Percentiles rank a stretch among this genome's conserved stretches.
Conservation (phyloP, 2,797 vertebrate species). For the Coregonus suidteri region DNA sequence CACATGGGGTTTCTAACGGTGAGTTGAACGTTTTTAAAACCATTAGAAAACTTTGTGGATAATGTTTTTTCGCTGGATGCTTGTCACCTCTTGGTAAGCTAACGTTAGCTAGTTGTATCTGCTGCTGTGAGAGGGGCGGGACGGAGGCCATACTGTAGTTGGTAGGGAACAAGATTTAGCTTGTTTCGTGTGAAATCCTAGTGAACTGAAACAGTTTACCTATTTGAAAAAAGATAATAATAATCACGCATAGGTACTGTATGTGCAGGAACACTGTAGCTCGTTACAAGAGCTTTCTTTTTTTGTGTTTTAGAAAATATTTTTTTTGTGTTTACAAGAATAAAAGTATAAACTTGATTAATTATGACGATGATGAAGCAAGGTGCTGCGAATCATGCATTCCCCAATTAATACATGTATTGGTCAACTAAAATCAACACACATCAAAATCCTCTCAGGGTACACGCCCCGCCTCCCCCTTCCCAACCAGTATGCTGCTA, state of each 20-base stretch:
- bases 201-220: background rate
- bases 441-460: constrained; percentile 41
- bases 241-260: background rate
- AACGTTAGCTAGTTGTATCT: constrained; percentile 66
- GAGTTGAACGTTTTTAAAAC: constrained; percentile 41
- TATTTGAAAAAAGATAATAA: background rate
- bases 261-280: background rate
- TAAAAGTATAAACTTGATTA: background rate
- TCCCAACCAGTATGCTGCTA: constrained; percentile 24
- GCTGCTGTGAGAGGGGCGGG: constrained; percentile 68
- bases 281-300: background rate
- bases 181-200: background rate
- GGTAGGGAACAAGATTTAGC: constrained; percentile 45
- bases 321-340: background rate
- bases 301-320: background rate
- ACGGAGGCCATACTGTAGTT: constrained; percentile 77
- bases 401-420: background rate
- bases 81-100: constrained; percentile 61
- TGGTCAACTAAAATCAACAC: constrained; percentile 24
- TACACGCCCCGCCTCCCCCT: constrained; percentile 74
- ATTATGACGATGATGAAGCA: background rate
- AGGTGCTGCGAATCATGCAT: background rate
- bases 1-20: constrained; percentile 54
- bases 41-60: constrained; percentile 42
- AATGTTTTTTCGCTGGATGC: constrained; percentile 24